Base-by-base conservation (phyloP, 1,140 invertebrate genomes). In the Liolophura sinensis region DNA sequence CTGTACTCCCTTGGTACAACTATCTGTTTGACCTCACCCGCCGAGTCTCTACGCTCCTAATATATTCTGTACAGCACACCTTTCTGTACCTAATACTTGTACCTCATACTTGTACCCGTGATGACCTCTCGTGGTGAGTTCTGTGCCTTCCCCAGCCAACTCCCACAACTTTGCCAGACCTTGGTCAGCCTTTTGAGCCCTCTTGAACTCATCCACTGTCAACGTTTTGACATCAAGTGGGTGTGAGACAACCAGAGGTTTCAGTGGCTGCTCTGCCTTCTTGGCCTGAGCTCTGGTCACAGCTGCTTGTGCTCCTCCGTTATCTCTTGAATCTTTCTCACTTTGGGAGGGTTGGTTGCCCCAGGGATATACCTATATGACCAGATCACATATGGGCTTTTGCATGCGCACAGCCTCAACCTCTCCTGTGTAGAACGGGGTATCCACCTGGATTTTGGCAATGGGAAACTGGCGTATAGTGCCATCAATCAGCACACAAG, bases 351-450 rank as follows among this genome's bases (percentile, higher is more conserved):
- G 47, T 20, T 47, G 3, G 14, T 7, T 50, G 3, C 18, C 64
- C 14, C 22, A 18, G 18, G 56, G 3, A 18, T 60, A 20, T 60
- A 60, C 51, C 9, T 57, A 55, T 20, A 65, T 24, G 20, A 65
- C 55, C 49, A 65, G 48, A 60, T 61, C 57, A 49, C 40, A 59
- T n/a, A 60, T 57, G 15, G 64, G 55, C 24, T 31, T 65, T 14
- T 64, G 24, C 20, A 65, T 31, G 31, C 22, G 15, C 18, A 65
- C 25, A n/a, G 64, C 57, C 52, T 65, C 47, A 27, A 60, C 55
- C 9, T 6, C 18, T 9, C 57, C 64, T 50, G 22, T 9, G 31
- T 46, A 61, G 60, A 60, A 65, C 16, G 56, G 56, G 6, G 56
- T 61, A 15, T 65, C 64, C 20, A 65, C 50, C n/a, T 49, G n/a